These are phyloP conservation scores for Trogon melanurus DNA, from an alignment of 2,113 vertebrate genomes.

Conservation along the genomic window DNA sequence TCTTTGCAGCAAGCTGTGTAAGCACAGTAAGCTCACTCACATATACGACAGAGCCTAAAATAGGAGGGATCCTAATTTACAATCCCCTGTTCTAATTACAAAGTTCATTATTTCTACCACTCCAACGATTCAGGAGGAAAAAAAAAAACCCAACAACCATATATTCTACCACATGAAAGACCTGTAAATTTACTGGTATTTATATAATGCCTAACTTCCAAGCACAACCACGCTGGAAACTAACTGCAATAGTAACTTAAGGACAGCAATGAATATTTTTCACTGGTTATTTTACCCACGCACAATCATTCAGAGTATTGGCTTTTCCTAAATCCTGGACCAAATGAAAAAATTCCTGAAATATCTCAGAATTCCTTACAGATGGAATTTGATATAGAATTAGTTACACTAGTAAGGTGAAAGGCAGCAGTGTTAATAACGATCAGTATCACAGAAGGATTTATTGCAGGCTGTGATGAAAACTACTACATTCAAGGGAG, in stretches of 20 bases:
- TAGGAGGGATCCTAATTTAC: background rate
- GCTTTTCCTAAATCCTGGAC: background rate
- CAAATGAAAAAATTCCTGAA: background rate
- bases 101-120: constrained; percentile 30
- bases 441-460: background rate
- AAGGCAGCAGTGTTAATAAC: background rate
- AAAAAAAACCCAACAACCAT: background rate
- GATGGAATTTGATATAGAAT: background rate
- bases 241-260: background rate
- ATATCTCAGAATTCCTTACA: background rate
- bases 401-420: constrained; percentile 1
- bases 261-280: background rate
- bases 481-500: background rate
- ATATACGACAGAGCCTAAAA: background rate
- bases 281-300: background rate
- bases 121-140: background rate
- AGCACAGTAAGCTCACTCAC: background rate
- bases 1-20: background rate
- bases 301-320: background rate
- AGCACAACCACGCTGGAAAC: background rate
- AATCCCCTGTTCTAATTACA: constrained; percentile 20
- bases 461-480: background rate
- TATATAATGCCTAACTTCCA: background rate
- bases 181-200: background rate
- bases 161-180: background rate